Base-by-base conservation (phyloP, 2,888 invertebrate genomes). In the Bembecia ichneumoniformis region DNA sequence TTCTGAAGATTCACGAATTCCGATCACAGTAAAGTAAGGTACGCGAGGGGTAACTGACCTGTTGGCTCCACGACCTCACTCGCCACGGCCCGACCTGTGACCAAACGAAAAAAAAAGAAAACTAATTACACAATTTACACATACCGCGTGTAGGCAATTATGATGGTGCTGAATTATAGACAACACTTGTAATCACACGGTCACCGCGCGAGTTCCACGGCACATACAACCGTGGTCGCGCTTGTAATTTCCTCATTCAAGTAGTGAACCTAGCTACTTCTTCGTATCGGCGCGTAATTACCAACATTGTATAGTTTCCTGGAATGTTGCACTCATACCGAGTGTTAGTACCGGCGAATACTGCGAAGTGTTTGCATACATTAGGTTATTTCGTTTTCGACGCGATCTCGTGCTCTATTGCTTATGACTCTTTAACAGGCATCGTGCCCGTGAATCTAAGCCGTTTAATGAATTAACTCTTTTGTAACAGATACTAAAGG, bases 1-100 rank as follows among this genome's bases (percentile, higher is more conserved):
- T 83, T 83, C 71, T 77, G 76, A 77, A 77, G 80, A 82, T 83
- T 80, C 80, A 81, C 79, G 75, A 83, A 86, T 80, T 80, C 76
- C 79, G 64, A 82, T 78, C 72, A 68, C 64, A 65, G 71, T 58
- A 64, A 65, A 74, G 74, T 77, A 74, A 74, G 70, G 72, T 75
- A 71, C 71, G 55, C 57, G 59, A 28, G 28, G 62, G 81, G 77
- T 83, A 66, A 87, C 83, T 86, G 74, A 87, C 87, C 86, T 84
- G 70, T 64, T 59, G 64, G 66, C 64, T 74, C 68, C 66, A 65
- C 71, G 69, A 76, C 70, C 68, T 72, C 77, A 74, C 71, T 74
- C 68, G 70, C 73, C 70, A 71, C 73, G 65, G 65, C 64, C 67
- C 65, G 70, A 74, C 74, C 83, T 86, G 82, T 58, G 64, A 77